Base-by-base conservation (phyloP, 2,888 invertebrate genomes). In the Phragmatobia fuliginosa region DNA sequence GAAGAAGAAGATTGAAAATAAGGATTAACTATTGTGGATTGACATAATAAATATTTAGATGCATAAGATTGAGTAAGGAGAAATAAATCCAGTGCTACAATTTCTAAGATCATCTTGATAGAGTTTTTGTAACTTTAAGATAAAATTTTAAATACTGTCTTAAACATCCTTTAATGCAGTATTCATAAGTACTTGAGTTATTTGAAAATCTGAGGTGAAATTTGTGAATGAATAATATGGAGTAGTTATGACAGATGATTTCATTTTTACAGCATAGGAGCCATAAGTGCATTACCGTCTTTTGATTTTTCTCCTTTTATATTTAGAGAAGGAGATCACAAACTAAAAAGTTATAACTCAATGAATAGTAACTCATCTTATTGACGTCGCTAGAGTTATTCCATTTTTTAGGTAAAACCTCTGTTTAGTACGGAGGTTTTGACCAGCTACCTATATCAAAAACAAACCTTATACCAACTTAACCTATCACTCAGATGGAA, bases 1-100 rank as follows among this genome's bases (percentile, higher is more conserved):
- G 16, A 28, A 28, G 28, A 56, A 16, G 25, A 18, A 61, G 36
- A 18, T 8, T 16, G 7, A 63, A 49, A 28, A 56, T 28, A 28
- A 49, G 4, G n/a, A n/a, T 25, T 14, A 56, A 7, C 28, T 6
- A 28, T 28, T 14, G 16, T 5, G 1, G 14, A 16, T 28, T 16
- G 25, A 6, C 16, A 56, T 28, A 5, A 6, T 25, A 28, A 56
- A 56, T 56, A 52, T 52, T 33, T 61, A 63, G 7, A 64, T 33
- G 33, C 63, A 64, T 14, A 52, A 52, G 4, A 64, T 10, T 25
- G 52, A 33, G 16, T 25, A 52, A 16, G 63, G 63, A 31, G 63
- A 63, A 1, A 33, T 25, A 64, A 25, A 33, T 52, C 1, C 8
- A 64, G 6, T 7, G 28, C 28, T 5, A 33, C 8, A n/a, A 33